Evolutionary conservation across 1,140 invertebrate genomes (phyloP).

Genomic region (Pectinophora gossypiella): DNA sequence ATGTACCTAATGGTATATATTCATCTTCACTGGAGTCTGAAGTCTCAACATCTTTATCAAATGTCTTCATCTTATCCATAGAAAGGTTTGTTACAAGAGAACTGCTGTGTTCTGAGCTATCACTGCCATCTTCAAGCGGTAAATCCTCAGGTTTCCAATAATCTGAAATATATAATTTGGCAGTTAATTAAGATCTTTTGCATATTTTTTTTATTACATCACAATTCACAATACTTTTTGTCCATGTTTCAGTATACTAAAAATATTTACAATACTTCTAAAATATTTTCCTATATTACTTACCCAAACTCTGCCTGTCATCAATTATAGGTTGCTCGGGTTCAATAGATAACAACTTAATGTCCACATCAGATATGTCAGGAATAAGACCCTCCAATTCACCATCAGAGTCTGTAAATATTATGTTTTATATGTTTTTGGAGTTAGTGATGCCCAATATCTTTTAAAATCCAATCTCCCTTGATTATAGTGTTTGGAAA

Average conservation of each 20-base stretch:
- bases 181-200: too few species aligned
- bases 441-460: too few species aligned
- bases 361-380: conserved; percentile 49
- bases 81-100: conserved; percentile 63
- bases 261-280: background rate
- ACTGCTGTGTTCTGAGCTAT: conserved; percentile 66
- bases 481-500: too few species aligned
- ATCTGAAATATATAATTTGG: too few species aligned
- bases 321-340: conserved; percentile 31
- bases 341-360: conserved; percentile 57
- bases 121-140: conserved; percentile 55
- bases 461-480: too few species aligned
- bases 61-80: conserved; percentile 52
- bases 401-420: conserved; percentile 56
- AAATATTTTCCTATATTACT: background rate
- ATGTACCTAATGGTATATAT: conserved; percentile 55
- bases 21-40: conserved; percentile 68
- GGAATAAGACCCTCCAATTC: conserved; percentile 61
- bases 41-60: conserved; percentile 55
- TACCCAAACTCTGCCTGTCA: conserved; percentile 62
- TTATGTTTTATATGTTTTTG: too few species aligned
- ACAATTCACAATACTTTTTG: too few species aligned
- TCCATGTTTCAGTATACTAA: too few species aligned
- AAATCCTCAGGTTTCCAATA: conserved; percentile 64
- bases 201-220: too few species aligned